These are phyloP conservation scores for Syngnathus typhle DNA, from an alignment of 2,113 vertebrate species.

Conservation along the genomic window DNA sequence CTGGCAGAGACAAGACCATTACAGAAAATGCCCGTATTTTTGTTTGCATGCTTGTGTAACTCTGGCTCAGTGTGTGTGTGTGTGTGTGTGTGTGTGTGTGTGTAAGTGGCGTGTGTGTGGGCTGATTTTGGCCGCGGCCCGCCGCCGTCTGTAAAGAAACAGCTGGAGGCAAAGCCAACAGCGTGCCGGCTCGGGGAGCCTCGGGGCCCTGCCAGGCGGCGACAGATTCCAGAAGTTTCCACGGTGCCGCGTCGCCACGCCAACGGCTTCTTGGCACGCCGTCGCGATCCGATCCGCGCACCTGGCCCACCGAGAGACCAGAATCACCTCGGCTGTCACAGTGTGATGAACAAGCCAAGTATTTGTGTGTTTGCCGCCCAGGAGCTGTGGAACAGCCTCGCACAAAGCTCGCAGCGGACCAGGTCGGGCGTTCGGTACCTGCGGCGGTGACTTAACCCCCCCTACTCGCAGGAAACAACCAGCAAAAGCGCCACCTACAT, in stretches of 20 bases:
- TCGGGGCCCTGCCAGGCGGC: slow-evolving; percentile 56
- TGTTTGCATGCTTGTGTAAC: slow-evolving; percentile 51
- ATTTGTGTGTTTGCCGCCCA: slow-evolving; percentile 72
- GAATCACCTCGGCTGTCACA: slow-evolving; percentile 68
- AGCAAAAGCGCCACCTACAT: too few species aligned
- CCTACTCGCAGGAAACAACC: not conserved
- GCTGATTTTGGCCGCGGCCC: slow-evolving; percentile 63
- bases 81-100: slow-evolving; percentile 34
- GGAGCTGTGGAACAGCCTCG: not conserved
- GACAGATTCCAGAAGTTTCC: slow-evolving; percentile 76
- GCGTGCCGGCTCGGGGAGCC: slow-evolving; percentile 59
- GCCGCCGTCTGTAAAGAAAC: slow-evolving; percentile 67
- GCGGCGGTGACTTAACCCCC: not conserved
- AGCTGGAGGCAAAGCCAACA: slow-evolving; percentile 75
- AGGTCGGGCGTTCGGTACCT: not conserved
- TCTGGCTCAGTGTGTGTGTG: slow-evolving; percentile 21
- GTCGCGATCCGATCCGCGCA: slow-evolving; percentile 62
- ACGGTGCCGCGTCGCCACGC: slow-evolving; percentile 56
- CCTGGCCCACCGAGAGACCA: slow-evolving; percentile 72
- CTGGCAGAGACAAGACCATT: slow-evolving; percentile 22
- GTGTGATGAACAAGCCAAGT: slow-evolving; percentile 73
- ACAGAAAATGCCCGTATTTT: slow-evolving; percentile 45
- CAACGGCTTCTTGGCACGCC: slow-evolving; percentile 62
- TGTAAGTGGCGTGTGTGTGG: slow-evolving; percentile 66
- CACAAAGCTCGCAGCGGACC: not conserved